Conservation (phyloP, 2,113 vertebrate genomes). For the Clarias macrocephalus region DNA sequence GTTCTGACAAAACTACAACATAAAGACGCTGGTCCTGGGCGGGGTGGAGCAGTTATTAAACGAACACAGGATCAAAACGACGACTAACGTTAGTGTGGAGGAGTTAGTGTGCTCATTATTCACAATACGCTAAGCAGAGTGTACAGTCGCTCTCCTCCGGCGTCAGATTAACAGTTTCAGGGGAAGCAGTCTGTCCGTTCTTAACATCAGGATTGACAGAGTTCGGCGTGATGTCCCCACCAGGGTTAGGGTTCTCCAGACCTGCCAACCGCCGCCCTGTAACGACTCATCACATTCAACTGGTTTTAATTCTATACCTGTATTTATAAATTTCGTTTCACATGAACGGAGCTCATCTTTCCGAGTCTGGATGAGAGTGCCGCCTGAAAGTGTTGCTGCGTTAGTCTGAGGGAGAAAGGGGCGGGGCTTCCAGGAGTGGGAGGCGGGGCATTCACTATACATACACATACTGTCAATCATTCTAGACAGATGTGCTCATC, state of each 20-base stretch:
- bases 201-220: background rate
- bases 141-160: background rate
- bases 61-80: background rate
- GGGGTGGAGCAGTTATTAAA: background rate
- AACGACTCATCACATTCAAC: background rate
- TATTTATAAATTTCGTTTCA: background rate
- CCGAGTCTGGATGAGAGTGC: background rate
- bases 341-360: background rate
- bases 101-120: slow-evolving; percentile 1
- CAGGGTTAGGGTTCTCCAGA: background rate
- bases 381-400: background rate
- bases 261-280: background rate
- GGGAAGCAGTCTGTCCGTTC: background rate
- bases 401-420: background rate
- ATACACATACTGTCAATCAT: background rate
- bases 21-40: background rate
- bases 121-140: background rate
- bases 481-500: background rate
- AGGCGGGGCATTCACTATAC: background rate
- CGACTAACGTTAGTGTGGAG: background rate
- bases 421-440: background rate
- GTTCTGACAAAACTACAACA: background rate
- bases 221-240: background rate
- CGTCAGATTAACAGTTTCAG: background rate
- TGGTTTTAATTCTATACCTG: background rate